Conservation (phyloP, 2,888 invertebrate genomes). For the Orchestes rusci region DNA sequence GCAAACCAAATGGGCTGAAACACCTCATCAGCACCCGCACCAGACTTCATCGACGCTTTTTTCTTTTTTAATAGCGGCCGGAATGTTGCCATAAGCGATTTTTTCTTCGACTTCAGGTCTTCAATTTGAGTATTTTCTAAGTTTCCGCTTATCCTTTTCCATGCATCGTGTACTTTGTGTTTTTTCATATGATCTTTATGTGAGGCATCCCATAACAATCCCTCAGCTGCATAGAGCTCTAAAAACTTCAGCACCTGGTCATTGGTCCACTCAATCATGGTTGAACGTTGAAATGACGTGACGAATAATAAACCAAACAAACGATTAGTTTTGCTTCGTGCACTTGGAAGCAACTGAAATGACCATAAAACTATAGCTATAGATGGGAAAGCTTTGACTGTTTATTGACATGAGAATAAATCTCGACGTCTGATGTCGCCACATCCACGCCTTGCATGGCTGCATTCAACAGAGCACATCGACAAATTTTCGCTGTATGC, state of each 20-base stretch:
- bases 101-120: constrained; percentile 7
- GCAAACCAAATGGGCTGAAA: constrained; percentile 9
- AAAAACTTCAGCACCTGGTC: constrained; percentile 5
- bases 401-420: too few species aligned
- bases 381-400: too few species aligned
- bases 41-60: background rate
- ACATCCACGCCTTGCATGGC: too few species aligned
- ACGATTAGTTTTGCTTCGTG: background rate
- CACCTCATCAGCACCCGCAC: constrained; percentile 7
- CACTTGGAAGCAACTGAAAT: too few species aligned
- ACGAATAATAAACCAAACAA: background rate
- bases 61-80: constrained; percentile 8
- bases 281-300: background rate
- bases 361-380: too few species aligned
- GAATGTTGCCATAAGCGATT: constrained; percentile 13
- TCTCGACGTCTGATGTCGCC: too few species aligned
- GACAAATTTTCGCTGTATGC: too few species aligned
- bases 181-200: constrained; percentile 10
- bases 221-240: constrained; percentile 10
- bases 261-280: background rate
- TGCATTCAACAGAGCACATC: too few species aligned
- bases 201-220: constrained; percentile 12
- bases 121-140: constrained; percentile 9
- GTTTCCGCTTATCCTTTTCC: constrained; percentile 11
- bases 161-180: constrained; percentile 12